Percentiles rank a stretch among this genome's conserved stretches.
Conservation (phyloP, 2,888 invertebrate genomes). For the Camptogramma bilineatum region DNA sequence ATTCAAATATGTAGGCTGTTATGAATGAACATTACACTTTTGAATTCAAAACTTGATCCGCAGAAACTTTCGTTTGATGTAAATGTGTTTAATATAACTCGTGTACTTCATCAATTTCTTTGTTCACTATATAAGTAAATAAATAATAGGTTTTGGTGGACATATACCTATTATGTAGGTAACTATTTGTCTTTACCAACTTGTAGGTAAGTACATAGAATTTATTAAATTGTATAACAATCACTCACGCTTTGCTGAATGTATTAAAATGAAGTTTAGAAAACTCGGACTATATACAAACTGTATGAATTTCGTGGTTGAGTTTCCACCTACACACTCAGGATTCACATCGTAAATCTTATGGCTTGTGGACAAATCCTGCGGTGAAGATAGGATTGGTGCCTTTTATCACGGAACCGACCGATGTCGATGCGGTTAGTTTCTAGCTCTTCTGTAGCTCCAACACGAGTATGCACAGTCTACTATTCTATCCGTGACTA, state of each 20-base stretch:
- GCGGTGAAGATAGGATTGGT: constrained; percentile 3
- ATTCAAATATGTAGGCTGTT: constrained; percentile 11
- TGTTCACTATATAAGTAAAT: no score
- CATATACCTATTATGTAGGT: no score
- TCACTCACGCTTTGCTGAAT: not conserved
- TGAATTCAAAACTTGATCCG: not conserved
- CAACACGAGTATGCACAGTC: no score
- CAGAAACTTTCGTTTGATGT: not conserved
- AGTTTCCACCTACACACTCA: constrained; percentile 1
- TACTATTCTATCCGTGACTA: no score
- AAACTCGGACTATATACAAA: not conserved
- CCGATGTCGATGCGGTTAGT: not conserved
- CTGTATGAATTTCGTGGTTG: not conserved
- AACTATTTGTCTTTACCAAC: not conserved
- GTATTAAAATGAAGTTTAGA: not conserved
- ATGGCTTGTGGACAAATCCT: constrained; percentile 11
- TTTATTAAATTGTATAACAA: no score
- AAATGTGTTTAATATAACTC: no score
- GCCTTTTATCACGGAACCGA: not conserved
- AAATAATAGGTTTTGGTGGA: no score
- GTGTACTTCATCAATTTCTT: not conserved
- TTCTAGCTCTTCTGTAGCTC: not conserved
- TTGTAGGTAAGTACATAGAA: not conserved
- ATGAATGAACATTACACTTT: constrained; percentile 13
- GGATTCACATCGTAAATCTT: constrained; percentile 6